Conservation (phyloP, 2,113 vertebrate genomes). For the Perca fluviatilis region DNA sequence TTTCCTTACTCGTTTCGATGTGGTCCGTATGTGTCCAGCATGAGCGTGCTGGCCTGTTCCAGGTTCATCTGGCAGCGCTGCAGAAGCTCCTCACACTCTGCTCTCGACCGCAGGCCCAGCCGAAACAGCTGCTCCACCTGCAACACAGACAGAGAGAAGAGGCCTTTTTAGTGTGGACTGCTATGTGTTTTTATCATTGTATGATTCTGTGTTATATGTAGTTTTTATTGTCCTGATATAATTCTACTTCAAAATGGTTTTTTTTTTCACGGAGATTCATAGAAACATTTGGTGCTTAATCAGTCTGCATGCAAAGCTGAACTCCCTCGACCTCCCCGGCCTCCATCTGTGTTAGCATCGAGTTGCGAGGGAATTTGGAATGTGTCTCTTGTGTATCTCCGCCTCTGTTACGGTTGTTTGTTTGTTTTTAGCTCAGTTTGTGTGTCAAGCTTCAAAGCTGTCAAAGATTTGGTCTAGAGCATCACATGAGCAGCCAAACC, state of each 20-base stretch:
- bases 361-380: too few species aligned
- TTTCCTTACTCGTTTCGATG: constrained; percentile 85
- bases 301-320: too few species aligned
- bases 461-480: background rate
- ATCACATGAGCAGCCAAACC: background rate
- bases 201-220: background rate
- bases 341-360: too few species aligned
- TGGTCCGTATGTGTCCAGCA: constrained; percentile 89
- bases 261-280: too few species aligned
- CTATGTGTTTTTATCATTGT: background rate
- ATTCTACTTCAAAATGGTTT: background rate
- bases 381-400: too few species aligned
- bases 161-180: background rate
- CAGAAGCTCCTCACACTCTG: constrained; percentile 92
- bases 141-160: background rate
- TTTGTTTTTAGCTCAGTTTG: background rate
- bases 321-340: too few species aligned
- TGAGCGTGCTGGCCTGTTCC: constrained; percentile 91
- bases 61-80: constrained; percentile 95
- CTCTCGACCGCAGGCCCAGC: constrained; percentile 90
- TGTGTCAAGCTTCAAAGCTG: background rate
- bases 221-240: background rate
- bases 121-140: constrained; percentile 98
- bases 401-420: too few species aligned
- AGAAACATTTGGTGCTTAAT: background rate